Evolutionary conservation across 1,140 invertebrate genomes (phyloP), one percentile per base, ranked within the genome.

Genomic region (Ladona fulva): DNA sequence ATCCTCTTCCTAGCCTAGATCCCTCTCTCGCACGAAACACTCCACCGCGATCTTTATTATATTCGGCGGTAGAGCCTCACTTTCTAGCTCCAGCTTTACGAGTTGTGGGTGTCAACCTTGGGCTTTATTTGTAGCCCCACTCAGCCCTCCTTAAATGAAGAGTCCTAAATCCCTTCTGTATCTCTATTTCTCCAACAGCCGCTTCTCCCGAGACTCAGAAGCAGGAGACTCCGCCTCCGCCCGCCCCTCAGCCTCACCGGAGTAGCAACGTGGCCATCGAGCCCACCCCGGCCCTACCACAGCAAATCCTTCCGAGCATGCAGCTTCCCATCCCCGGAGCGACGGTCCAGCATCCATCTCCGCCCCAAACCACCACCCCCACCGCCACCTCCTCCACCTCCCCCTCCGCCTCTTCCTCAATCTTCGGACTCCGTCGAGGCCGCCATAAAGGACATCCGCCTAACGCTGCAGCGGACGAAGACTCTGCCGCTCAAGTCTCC

Each of bases 371-470:
- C 52, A 3, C 52, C 5, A 16, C 52, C n/a, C 52, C 52, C n/a
- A 66, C 52, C 52, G 14, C 52, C 52, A 5, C 52, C 52, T 16
- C 79, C 79, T 14, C 78, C 79, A 73, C 76, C 82, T 76, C 80
- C 74, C 0, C 77, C 66, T 0, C 29, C 37, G 10, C 77, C 66
- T n/a, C 74, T 42, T 8, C 77, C 74, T 22, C 77, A 78, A n/a
- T 37, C 29, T 11, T 16, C 22, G 19, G 74, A 78, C 73, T 84
- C 85, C 25, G 89, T 93, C 11, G 92, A 93, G 82, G 91, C 92
- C 79, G 92, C 92, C 24, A 93, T 95, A 81, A 92, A 93, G 83
- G 93, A 94, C 82, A 93, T 94, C 80, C 89, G 92, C 79, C 88
- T 93, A 80, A 92, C 93, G 5, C 85, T 94, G 77, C 92, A 94